Base-by-base conservation (phyloP, 2,113 vertebrate species). In the Empidonax traillii region DNA sequence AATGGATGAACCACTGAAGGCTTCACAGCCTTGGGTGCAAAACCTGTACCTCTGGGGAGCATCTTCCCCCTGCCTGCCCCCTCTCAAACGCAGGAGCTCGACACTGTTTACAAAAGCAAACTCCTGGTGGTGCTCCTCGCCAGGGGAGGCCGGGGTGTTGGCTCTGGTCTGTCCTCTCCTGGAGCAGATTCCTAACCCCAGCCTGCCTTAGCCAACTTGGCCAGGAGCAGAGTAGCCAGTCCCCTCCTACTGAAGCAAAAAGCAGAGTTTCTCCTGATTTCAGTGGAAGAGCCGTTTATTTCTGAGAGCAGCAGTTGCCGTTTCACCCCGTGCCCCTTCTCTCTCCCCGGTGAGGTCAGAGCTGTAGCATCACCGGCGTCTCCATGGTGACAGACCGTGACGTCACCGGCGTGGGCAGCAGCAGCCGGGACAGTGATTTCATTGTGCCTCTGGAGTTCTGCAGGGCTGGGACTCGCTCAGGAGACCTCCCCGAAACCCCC, bases 301-400 rank as follows among this genome's bases (percentile, higher is more conserved):
- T 23, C 47, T 0, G 2, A 47, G 52, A 71, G 72, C 63, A 52
- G 80, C 74, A 1, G 39, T 47, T 1, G 13, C 74, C 8, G n/a
- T 62, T 87, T 74, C n/a, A 11, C 78, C 35, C n/a, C 16, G 1
- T 2, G 9, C 23, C 53, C 58, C 67, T 61, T 37, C 35, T 63
- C 33, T 52, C 59, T 52, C 12, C 14, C 4, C 6, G 20, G 6
- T 68, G 56, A 69, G 41, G 47, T 51, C 63, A 17, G 31, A 53
- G 52, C 46, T 3, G 94, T 2, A 81, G 93, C 96, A 96, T 95
- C 96, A 7, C 84, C 21, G 6, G 52, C 12, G 14, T 71, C 89
- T 46, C 94, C 85, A 23, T 72, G 94, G 96, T 6, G 10, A 94
- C 94, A 94, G 97, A 94, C 97, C 67, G 43, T 93, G 94, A 62